phyloP scores from a whole-genome alignment of 2,113 vertebrate genomes.

The Cyanoramphus novaezelandiae region DNA sequence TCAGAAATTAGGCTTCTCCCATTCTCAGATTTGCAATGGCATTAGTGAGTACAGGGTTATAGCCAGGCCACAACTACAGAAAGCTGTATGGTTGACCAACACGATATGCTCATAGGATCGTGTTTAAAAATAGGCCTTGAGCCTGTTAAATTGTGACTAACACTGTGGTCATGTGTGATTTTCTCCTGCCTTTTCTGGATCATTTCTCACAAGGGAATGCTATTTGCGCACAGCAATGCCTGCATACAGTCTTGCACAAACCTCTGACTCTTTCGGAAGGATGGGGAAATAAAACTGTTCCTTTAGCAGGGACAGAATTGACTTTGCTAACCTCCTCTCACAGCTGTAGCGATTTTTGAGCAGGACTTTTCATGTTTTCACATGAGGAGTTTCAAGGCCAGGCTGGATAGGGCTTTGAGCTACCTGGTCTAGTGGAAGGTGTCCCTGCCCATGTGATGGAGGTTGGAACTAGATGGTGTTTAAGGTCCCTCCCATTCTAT shows the following conservation, averaged over 20 bases:
- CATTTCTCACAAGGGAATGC: neutral
- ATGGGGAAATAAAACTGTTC: neutral
- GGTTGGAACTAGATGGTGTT: neutral
- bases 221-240: neutral
- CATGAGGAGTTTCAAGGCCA: neutral
- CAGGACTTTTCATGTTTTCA: neutral
- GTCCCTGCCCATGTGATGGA: neutral
- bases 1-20: neutral
- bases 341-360: neutral
- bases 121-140: neutral
- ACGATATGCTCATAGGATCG: fast-evolving
- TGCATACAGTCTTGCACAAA: neutral
- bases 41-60: neutral
- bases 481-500: neutral
- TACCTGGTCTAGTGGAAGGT: neutral
- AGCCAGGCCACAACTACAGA: neutral
- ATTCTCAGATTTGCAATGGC: neutral
- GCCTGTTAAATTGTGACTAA: neutral
- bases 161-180: neutral
- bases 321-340: neutral
- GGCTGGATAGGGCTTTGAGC: neutral
- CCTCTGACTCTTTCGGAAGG: neutral
- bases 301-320: neutral
- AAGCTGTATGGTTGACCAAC: neutral
- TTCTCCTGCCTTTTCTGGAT: neutral